A percentile compares a stretch with the other conserved stretches of the same genome.
Conservation (phyloP, 2,888 invertebrate species). For the Cordilura impudica region DNA sequence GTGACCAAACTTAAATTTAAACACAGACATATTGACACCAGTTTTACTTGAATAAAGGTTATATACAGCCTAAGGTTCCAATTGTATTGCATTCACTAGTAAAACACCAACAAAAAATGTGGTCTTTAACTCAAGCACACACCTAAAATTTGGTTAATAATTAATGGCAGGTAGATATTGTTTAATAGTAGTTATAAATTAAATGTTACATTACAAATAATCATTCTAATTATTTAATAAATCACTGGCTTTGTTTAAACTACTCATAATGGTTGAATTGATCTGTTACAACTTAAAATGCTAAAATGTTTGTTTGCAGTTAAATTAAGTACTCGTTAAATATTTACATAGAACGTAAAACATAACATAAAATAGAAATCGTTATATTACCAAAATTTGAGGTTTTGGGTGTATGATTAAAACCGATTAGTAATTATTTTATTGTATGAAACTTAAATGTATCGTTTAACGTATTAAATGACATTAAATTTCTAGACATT, state of each 20-base stretch:
- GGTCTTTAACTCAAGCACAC: constrained; percentile 12
- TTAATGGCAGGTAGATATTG: constrained; percentile 45
- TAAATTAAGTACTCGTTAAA: neutral
- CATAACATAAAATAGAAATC: too few relatives aligned
- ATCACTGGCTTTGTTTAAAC: constrained; percentile 21
- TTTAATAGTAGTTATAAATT: constrained; percentile 48
- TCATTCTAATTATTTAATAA: constrained; percentile 49
- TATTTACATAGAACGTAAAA: too few relatives aligned
- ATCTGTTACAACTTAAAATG: neutral
- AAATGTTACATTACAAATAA: constrained; percentile 49
- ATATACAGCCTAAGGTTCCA: constrained; percentile 38
- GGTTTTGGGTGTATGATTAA: too few relatives aligned
- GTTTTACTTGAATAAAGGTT: constrained; percentile 28
- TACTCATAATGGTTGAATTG: neutral
- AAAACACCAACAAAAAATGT: neutral
- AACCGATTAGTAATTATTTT: too few relatives aligned
- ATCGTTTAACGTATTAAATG: too few relatives aligned
- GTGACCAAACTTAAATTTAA: constrained; percentile 30
- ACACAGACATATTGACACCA: constrained; percentile 53
- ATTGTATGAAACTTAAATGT: too few relatives aligned
- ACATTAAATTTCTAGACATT: too few relatives aligned
- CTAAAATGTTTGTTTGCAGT: constrained; percentile 5
- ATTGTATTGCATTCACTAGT: constrained; percentile 34
- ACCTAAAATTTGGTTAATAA: constrained; percentile 39
- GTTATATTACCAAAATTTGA: too few relatives aligned